phyloP scores from a whole-genome alignment of 1,140 invertebrate genomes.

The Aphelenchoides besseyi region DNA sequence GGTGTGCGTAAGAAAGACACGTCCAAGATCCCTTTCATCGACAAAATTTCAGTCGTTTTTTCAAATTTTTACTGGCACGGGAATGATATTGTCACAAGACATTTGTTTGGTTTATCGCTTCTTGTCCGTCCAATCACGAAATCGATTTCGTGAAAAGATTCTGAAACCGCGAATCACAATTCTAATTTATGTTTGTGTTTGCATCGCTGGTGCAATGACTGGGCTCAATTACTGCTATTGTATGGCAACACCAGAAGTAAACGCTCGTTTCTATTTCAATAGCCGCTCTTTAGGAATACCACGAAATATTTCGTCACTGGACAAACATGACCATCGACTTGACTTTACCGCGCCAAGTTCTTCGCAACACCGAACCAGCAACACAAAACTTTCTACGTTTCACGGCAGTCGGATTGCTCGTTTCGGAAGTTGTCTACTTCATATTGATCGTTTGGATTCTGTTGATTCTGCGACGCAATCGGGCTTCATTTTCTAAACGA shows the following conservation, averaged over 20 bases:
- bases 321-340: neutral
- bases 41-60: neutral
- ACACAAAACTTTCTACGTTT: neutral
- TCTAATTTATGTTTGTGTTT: neutral
- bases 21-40: no score
- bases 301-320: neutral
- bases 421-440: neutral
- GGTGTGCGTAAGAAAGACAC: no score
- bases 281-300: neutral
- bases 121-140: neutral
- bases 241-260: neutral
- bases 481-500: neutral
- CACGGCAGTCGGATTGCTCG: neutral
- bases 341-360: neutral
- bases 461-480: neutral
- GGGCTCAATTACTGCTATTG: neutral
- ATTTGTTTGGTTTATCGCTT: neutral
- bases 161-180: neutral
- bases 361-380: neutral
- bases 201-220: neutral
- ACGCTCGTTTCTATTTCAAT: neutral
- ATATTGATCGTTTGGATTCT: neutral
- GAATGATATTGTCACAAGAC: neutral
- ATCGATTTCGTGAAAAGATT: neutral
- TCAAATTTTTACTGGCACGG: neutral